Base-by-base conservation (phyloP, 1,140 invertebrate species). In the Drosophila erecta region DNA sequence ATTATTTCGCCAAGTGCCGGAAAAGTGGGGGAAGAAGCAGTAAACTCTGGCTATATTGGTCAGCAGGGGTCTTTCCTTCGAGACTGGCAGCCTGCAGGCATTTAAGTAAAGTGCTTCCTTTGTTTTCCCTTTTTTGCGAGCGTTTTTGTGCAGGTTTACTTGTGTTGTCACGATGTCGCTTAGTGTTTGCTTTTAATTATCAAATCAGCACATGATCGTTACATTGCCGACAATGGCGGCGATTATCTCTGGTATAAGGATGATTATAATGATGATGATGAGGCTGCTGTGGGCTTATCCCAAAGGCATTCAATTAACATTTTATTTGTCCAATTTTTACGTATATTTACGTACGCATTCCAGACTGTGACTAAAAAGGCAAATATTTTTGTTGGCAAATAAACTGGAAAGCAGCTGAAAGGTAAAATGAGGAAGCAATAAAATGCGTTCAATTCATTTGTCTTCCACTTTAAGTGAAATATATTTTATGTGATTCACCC, bases 191-290 rank as follows among this genome's bases (percentile, higher is more conserved):
- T 87, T 87, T 87, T 87, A 89, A 87, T 87, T 87, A 87, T 80
- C 73, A 87, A 87, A 87, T 87, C 84, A 84, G 81, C 84, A 84
- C 73, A 87, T 80, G 84, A 87, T 87, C 84, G 77, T 87, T 89
- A 77, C 56, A 60, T 40, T 54, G 61, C 65, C 58, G 75, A 75
- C 80, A 86, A 81, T 75, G 69, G 66, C 46, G 60, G 49, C 65
- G 72, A 75, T 79, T 62, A 79, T 76, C 71, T 60, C 49, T 43
- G 46, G 43, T 44, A 40, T 41, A 47, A 56, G 37, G 72, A 57
- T 50, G 46, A 59, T 40, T 40, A 54, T 40, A 30, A 62, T 54
- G 49, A 64, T 64, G 33, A 37, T 53, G 40, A 22, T 47, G 40
- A 22, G 49, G 40, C 30, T 55, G 55, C 12, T 35, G 44, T 40